Conservation (phyloP, 2,797 vertebrate species). For the Novumbra hubbsi region DNA sequence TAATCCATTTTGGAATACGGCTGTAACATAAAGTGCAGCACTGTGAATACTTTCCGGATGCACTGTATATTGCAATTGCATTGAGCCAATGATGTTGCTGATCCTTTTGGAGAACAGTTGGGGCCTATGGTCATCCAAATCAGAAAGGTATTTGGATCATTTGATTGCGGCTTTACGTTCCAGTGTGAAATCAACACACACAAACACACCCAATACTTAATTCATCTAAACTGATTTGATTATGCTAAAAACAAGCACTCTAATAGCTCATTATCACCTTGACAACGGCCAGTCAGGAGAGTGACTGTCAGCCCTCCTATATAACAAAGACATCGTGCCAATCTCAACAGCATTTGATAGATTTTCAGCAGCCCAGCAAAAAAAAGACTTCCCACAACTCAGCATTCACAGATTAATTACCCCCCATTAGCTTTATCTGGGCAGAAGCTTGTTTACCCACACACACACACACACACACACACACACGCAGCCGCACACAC, state of each 20-base stretch:
- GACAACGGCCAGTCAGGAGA: neutral
- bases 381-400: conserved; percentile 9
- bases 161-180: neutral
- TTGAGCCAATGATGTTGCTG: no score
- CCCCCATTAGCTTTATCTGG: conserved; percentile 20
- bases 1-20: no score
- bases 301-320: conserved; percentile 9
- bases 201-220: neutral
- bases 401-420: conserved; percentile 26
- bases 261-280: neutral
- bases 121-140: neutral
- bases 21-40: no score
- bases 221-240: neutral
- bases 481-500: neutral
- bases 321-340: neutral
- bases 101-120: no score
- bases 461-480: conserved; percentile 1
- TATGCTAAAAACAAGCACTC: neutral
- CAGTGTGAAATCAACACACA: neutral
- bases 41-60: no score
- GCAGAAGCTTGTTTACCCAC: conserved; percentile 2
- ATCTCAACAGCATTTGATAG: neutral
- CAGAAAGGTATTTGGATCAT: neutral
- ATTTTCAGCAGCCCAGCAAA: conserved; percentile 1
- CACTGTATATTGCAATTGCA: no score